Evolutionary conservation across 2,797 vertebrate genomes (phyloP), one percentile per base, ranked within the genome.

Genomic region (Momotus momota): DNA sequence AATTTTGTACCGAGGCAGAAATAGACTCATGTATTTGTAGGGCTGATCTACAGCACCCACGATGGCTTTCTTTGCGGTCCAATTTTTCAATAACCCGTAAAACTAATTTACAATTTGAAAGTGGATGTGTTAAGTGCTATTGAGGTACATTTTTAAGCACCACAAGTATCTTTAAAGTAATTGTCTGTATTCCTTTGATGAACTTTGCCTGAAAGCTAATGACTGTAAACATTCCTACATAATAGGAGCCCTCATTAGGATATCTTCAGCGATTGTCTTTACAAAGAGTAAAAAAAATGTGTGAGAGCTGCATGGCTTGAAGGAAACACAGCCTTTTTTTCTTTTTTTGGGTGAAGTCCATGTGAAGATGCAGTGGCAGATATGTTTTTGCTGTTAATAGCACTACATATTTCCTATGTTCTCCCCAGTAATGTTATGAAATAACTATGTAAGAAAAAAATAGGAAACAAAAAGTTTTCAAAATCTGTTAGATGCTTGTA

Each of bases 161-260:
- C 60, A 54, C 17, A 13, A 40, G 31, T 89, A 75, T 86, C 70
- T 84, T 75, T 33, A 57, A 91, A 82, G 81, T 86, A 89, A 70
- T 84, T 94, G 51, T 55, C 54, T 81, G 60, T 92, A 91, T 78
- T 95, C 66, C 82, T 97, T 94, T 95, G 90, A 95, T 93, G 69
- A 93, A 62, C 71, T 81, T 92, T 87, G 88, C 91, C 95, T 74
- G 71, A 92, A 96, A 93, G 67, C 81, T 86, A 85, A 58, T 86
- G 91, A 86, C 71, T 77, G 58, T 81, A 94, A 95, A 93, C 92
- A 95, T 96, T 96, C 88, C 83, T 94, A 48, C 75, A 49, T 89
- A 93, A 90, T 62, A 67, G 73, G 26, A 91, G 77, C 70, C 57
- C 62, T 96, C 84, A 84, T 96, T 94, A 95, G 66, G 38, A 90